Base-by-base conservation (phyloP, 2,113 vertebrate genomes). In the Phrynosoma platyrhinos region DNA sequence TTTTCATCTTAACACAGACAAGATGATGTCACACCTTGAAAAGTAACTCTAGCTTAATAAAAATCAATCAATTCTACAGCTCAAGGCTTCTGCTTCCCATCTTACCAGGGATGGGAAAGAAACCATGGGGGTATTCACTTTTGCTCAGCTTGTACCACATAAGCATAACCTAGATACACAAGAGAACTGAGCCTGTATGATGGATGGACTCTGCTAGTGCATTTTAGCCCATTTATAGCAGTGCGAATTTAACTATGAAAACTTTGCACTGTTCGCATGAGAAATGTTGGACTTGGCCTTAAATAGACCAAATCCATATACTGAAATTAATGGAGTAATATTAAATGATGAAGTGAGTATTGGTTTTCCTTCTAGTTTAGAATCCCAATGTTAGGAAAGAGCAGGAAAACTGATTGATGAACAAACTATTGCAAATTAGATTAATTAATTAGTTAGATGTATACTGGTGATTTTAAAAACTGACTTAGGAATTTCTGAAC, bases 301-400 rank as follows among this genome's bases (percentile, higher is more conserved):
- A 87, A 87, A 72, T 40, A 47, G 85, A 47, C 85, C 85, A 87
- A 80, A 87, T 40, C 36, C 25, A 81, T 87, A 52, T 42, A 16
- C 68, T 81, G 16, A 74, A 87, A 69, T 69, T 71, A 81, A 81
- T 42, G 25, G 58, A 42, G 27, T 27, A 72, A 53, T 71, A 27
- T 87, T 80, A 87, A 53, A 80, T 58, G n/a, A 87, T 80, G 66
- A 74, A 72, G 5, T 40, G 72, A 53, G 52, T 16, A 3, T 81
- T 87, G 68, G 32, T 80, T 72, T 80, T 40, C 52, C 12, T 81
- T 80, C 47, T 9, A 72, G 12, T 13, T 80, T 72, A 18, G 53
- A 86, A 58, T 74, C 25, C 47, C 9, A 72, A 20, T 80, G 55
- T 62, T 71, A 30, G 53, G 66, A 55, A 74, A 53, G 79, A 62